Base-by-base conservation (phyloP, 1,140 invertebrate genomes). In the Teleopsis dalmanni region DNA sequence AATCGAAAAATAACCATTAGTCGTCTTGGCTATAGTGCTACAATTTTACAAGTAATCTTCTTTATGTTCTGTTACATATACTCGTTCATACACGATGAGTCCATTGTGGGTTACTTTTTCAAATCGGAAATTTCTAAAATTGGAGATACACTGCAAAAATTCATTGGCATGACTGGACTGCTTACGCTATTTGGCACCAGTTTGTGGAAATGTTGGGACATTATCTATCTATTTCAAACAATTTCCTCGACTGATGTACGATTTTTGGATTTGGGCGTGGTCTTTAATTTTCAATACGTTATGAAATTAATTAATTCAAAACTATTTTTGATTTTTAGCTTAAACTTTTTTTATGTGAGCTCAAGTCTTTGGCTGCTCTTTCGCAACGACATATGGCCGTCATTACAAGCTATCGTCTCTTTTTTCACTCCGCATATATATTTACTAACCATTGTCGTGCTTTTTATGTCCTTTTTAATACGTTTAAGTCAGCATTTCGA, bases 41-140 rank as follows among this genome's bases (percentile, higher is more conserved):
- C 57, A 11, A 14, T 64, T 2, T 35, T 69, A 0, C 65, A 69
- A 51, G 19, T 65, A 16, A 56, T 54, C 14, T 65, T 68, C 46
- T 68, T 69, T 31, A 55, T 59, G 27, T 65, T 61, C 42, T 68
- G 65, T 36, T 69, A 68, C 21, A 22, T 68, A 8, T 44, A 43
- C 9, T 59, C 65, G 0, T 55, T 68, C 19, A 42, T 65, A 6
- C 34, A 64, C n/a, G 54, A 65, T 26, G 56, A 68, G 35, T 63
- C 62, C 13, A 69, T 70, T 48, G 65, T 69, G 26, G 58, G 58
- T 2, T 69, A 58, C 31, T 70, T 70, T 34, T 70, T 70, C 31
- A 61, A 65, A 18, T 63, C 66, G 13, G 44, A 63, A 13, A 69
- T 70, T 16, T 65, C 63, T 0, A 56, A 61, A 27, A 33, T 70